Evolutionary conservation across 2,113 vertebrate species (phyloP), one percentile per base, ranked within the genome.

Genomic region (Butorides virescens): DNA sequence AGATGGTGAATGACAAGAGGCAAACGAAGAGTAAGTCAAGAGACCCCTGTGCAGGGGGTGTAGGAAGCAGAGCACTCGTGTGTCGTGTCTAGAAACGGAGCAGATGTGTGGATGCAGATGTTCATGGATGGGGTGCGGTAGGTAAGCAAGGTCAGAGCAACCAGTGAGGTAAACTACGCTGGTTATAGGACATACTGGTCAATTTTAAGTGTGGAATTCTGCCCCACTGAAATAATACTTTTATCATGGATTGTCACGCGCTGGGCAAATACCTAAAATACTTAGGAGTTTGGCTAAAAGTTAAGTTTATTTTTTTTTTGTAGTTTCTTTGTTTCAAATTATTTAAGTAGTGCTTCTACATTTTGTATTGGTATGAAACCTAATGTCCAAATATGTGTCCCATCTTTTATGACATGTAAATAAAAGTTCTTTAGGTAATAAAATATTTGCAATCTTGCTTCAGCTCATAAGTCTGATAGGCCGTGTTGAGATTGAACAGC

Each of bases 41-140:
- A 49, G 53, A 34, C 10, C 7, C 0, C 0, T 29, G 39, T 17
- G 39, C 11, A 25, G 34, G 12, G 11, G 13, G 5, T 39, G 46
- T 12, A 16, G 46, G 37, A 47, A 13, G n/a, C 22, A 30, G 55
- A 55, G 32, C 10, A 12, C n/a, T 72, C 17, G 0, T 4, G 30
- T 1, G 0, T 12, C 1, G 0, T 11, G 9, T 9, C 36, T n/a
- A 32, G 55, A 55, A 53, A 53, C 0, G 7, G 42, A 52, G 47
- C 16, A 55, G 50, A 9, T 16, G 27, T 20, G 76, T 34, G 23
- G 13, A 5, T 15, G 12, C 14, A 77, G 32, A 18, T 37, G 80
- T 21, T 52, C 53, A 3, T 19, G 1, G 2, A 0, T 4, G 56
- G n/a, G 20, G 2, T n/a, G 34, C 15, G 19, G 16, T 16, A n/a